phyloP scores from a whole-genome alignment of 2,797 vertebrate genomes.

The Spheniscus humboldti region DNA sequence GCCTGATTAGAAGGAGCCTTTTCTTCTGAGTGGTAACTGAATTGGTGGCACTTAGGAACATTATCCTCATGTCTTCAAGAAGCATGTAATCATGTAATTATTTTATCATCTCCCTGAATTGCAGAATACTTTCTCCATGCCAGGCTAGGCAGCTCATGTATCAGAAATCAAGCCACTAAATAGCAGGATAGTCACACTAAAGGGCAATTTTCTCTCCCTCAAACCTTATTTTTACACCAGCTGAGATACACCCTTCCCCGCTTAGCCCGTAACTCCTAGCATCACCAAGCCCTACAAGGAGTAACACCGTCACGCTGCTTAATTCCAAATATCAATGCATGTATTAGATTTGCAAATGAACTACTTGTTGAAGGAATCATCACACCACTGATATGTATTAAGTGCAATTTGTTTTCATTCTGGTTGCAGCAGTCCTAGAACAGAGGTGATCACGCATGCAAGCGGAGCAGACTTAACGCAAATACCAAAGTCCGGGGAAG shows the following conservation, averaged over 20 bases:
- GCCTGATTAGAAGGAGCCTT: neutral
- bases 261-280: neutral
- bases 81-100: neutral
- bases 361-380: neutral
- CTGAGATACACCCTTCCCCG: rapidly evolving
- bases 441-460: neutral
- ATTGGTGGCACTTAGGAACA: neutral
- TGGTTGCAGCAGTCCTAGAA: neutral
- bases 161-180: neutral
- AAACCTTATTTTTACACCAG: neutral
- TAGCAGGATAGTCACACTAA: neutral
- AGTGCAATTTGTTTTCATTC: neutral
- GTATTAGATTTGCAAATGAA: neutral
- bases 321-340: rapidly evolving
- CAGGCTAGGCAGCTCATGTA: neutral
- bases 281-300: neutral
- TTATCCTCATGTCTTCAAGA: neutral
- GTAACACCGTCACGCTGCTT: rapidly evolving
- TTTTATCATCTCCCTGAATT: neutral
- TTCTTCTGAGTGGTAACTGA: neutral
- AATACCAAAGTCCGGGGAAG: neutral
- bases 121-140: neutral
- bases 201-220: neutral
- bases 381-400: rapidly evolving
- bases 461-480: neutral